Base-by-base conservation (phyloP, 2,797 vertebrate species). In the Nothura maculosa region DNA sequence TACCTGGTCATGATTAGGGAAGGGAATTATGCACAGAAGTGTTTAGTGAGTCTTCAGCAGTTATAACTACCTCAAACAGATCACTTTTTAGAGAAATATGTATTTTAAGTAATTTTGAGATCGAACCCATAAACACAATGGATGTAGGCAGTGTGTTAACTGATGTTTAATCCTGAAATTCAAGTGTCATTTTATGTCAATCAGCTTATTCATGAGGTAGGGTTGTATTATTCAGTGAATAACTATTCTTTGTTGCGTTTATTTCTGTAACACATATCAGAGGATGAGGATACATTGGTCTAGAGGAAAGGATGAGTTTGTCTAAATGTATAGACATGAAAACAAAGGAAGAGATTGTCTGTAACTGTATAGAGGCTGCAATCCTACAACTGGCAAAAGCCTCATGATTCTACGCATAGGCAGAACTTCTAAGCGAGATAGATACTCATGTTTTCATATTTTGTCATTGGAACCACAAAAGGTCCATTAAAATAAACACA, bases 161-260 rank as follows among this genome's bases (percentile, higher is more conserved):
- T 79, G 34, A 82, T 52, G 7, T 45, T 67, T 75, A 58, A 69
- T 74, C 47, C 32, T 43, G 18, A 87, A 78, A 70, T 58, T 25
- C 11, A 67, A 79, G 25, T 76, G 4, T 14, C 30, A 38, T 90
- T 30, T 0, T 87, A 34, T 86, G 70, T 66, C 19, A 70, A 17
- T 24, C 4, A 12, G 10, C 10, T 61, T 93, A 73, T 76, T 92
- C 0, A 28, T 81, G 76, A 79, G 40, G 17, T 81, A 80, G 76
- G 47, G 25, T 57, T 94, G 66, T 45, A 22, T 85, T 89, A 73
- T 80, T 61, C 38, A 40, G 24, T 89, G 77, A 85, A 81, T 86
- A 69, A 42, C 17, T 30, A 73, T 64, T 87, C 34, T 32, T 47
- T 21, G 25, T 81, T 87, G 85, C 1, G 2, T 50, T 69, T 81